These are phyloP conservation scores for Hymenochirus boettgeri DNA, from an alignment of 2,113 vertebrate genomes.

Conservation along the genomic window DNA sequence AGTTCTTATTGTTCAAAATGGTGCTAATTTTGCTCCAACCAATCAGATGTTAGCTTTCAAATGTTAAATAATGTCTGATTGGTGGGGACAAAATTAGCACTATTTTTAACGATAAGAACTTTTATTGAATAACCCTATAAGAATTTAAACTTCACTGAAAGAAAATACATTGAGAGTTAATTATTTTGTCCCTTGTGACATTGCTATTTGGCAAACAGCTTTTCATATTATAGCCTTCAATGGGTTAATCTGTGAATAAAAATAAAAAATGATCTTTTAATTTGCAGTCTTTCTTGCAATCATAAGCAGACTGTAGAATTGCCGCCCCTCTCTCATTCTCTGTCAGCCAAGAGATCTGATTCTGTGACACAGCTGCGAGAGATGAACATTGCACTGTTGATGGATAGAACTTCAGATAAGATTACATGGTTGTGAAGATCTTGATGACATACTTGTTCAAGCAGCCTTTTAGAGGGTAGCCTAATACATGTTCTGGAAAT, in stretches of 20 bases:
- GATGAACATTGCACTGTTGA: constrained; percentile 74
- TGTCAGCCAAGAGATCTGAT: constrained; percentile 79
- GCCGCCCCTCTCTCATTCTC: constrained; percentile 40
- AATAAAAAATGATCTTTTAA: constrained; percentile 37
- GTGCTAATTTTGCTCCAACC: no score
- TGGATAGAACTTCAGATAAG: constrained; percentile 80
- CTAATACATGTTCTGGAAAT: constrained; percentile 84
- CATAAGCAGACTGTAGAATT: constrained; percentile 16
- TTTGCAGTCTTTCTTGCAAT: constrained; percentile 31
- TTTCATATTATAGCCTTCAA: neutral
- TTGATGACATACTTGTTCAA: constrained; percentile 84
- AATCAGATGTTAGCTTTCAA: no score
- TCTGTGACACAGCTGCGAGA: constrained; percentile 78
- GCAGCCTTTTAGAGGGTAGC: constrained; percentile 83
- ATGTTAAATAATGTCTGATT: no score
- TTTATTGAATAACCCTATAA: no score
- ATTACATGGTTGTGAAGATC: constrained; percentile 84
- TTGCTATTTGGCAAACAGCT: no score
- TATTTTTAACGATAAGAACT: no score
- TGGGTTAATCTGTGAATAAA: constrained; percentile 35
- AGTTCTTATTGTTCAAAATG: no score
- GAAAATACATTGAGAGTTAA: no score
- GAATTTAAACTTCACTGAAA: no score
- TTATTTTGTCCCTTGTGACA: no score
- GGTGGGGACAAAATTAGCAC: no score